Evolutionary conservation across 2,113 vertebrate genomes (phyloP).

Genomic region (Mastomys natalensis): DNA sequence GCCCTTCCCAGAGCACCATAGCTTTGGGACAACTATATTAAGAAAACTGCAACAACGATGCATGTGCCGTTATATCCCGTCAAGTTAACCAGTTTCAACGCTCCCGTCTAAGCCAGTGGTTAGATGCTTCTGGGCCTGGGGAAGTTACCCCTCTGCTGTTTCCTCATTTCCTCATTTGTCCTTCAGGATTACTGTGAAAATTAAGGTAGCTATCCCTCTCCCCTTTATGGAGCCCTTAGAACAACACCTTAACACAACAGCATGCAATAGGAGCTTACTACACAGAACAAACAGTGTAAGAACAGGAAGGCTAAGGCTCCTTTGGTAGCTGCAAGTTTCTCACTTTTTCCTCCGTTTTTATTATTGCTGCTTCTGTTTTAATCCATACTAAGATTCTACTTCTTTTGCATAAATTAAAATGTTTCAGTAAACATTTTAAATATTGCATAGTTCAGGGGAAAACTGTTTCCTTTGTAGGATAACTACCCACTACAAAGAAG

Average conservation of each 20-base stretch:
- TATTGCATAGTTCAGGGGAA: not conserved
- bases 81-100: slow-evolving; percentile 31
- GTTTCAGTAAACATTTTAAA: slow-evolving; percentile 50
- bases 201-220: not conserved
- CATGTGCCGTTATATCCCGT: not conserved
- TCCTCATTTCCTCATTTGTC: not conserved
- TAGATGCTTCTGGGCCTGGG: not conserved
- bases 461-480: not conserved
- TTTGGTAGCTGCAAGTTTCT: not conserved
- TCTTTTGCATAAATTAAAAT: slow-evolving; percentile 42
- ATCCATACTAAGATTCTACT: slow-evolving; percentile 1
- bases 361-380: slow-evolving; percentile 47
- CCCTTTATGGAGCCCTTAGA: not conserved
- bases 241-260: not conserved
- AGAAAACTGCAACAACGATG: slow-evolving; percentile 71
- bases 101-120: slow-evolving; percentile 29
- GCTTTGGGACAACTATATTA: slow-evolving; percentile 71
- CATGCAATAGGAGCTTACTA: not conserved
- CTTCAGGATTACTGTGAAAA: not conserved
- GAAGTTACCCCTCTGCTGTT: not conserved
- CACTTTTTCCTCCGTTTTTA: slow-evolving; percentile 13
- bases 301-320: not conserved
- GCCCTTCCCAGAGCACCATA: slow-evolving; percentile 41
- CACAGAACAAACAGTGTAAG: not conserved
- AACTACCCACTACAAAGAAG: not conserved